A percentile compares a stretch with the other conserved stretches of the same genome.
Evolutionary conservation across 2,797 vertebrate species (phyloP).

Genomic region (Scomberomorus guttatus): DNA sequence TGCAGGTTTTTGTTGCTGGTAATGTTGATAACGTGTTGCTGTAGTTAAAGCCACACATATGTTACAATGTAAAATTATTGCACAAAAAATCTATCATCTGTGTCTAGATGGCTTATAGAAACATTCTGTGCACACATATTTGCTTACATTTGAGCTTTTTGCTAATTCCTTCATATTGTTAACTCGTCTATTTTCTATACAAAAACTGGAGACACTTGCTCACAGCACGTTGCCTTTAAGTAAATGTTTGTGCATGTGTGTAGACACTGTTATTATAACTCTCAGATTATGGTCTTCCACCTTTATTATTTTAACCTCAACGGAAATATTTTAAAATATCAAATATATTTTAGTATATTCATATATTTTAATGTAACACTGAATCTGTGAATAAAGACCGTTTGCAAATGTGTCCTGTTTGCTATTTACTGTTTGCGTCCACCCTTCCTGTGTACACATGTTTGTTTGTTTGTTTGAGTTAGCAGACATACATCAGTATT

Average conservation of each 20-base stretch:
- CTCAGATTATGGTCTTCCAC: too few relatives aligned
- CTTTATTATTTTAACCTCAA: constrained; percentile 9
- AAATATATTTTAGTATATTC: background rate
- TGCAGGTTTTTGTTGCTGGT: background rate
- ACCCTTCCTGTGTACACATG: too few relatives aligned
- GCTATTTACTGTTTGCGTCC: too few relatives aligned
- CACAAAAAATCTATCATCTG: background rate
- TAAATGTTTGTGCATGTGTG: background rate
- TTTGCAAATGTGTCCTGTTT: background rate
- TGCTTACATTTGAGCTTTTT: too few relatives aligned
- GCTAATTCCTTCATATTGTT: too few relatives aligned
- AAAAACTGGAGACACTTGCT: background rate
- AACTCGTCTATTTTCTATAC: background rate
- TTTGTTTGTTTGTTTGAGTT: too few relatives aligned
- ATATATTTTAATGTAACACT: background rate
- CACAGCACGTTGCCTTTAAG: background rate
- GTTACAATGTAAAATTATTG: background rate
- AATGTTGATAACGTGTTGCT: background rate
- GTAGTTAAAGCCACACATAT: background rate
- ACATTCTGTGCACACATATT: background rate
- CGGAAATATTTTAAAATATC: background rate
- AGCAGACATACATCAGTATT: too few relatives aligned
- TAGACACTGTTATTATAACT: background rate
- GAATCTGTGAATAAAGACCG: constrained; percentile 43
- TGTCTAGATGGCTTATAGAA: background rate